Percentiles rank a stretch among this genome's conserved stretches.
phyloP scores from a whole-genome alignment of 2,113 vertebrate genomes.

The Empidonax traillii region DNA sequence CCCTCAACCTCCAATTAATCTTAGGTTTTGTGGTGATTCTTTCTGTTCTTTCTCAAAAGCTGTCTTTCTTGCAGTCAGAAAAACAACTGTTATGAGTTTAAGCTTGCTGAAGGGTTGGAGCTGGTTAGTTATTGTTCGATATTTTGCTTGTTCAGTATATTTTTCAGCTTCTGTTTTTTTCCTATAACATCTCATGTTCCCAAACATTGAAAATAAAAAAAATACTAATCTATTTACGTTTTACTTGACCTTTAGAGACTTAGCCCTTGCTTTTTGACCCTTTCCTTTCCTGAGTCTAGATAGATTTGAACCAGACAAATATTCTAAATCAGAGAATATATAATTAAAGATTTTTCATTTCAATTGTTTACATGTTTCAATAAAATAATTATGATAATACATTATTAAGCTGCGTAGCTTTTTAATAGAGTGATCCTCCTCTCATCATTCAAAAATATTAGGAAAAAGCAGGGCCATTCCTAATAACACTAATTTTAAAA shows the following conservation, averaged over 20 bases:
- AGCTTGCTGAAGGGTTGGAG: fast-evolving
- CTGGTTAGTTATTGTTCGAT: not conserved
- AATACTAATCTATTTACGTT: not conserved
- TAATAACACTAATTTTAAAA: not conserved
- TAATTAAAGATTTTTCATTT: not conserved
- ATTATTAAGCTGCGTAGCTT: not conserved
- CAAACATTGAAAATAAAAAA: not conserved
- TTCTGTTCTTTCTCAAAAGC: not conserved
- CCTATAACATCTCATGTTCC: not conserved
- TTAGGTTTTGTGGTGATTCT: not conserved
- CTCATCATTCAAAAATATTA: not conserved
- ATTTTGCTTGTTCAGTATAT: not conserved
- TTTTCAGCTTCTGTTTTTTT: not conserved
- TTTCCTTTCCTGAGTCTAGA: not conserved
- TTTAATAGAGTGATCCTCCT: not conserved
- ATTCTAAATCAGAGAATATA: not conserved
- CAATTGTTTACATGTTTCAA: not conserved
- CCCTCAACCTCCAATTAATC: not conserved
- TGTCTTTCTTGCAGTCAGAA: not conserved
- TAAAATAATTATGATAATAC: not conserved
- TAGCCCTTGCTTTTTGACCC: not conserved
- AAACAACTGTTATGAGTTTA: not conserved
- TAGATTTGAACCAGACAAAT: not conserved
- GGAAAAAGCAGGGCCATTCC: not conserved
- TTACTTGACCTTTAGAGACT: not conserved